Base-by-base conservation (phyloP, 2,888 invertebrate species). In the Microplitis manilae region DNA sequence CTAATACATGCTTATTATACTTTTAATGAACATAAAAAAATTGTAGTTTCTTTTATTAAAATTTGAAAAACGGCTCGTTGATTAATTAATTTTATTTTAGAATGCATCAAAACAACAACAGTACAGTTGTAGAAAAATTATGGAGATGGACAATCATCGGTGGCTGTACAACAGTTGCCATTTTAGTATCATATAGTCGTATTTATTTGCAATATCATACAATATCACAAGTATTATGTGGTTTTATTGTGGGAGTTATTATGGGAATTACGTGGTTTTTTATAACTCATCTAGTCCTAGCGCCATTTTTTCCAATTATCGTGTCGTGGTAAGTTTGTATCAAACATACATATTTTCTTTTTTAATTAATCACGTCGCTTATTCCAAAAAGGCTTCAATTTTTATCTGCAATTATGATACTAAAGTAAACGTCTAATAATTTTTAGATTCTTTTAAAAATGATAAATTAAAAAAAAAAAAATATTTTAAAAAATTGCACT, bases 131-230 rank as follows among this genome's bases (percentile, higher is more conserved):
- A 87, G 95, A 95, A 86, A 94, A 93, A 84, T 90, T 95, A 82
- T 95, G 95, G 93, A 92, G 94, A 87, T 91, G 93, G 81, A 90
- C 93, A 70, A 93, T 94, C 83, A 92, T 94, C 73, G 91, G 92
- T 61, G 91, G 92, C 67, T 94, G 94, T 83, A 87, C 94, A 80
- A 84, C 90, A 59, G 88, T 93, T 84, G 92, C 94, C 15, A 81
- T 92, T 70, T 90, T 94, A 81, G 94, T 95, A 72, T 93, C 94
- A 86, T 90, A 93, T 86, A 94, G 92, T 87, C 93, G 97, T 87
- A 94, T 97, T 78, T 97, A 97, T 90, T 92, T 97, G 79, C 94
- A 95, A 86, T 97, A 98, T 89, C 97, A 97, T 90, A 95, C 96
- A 62, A 91, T 93, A 84, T 91, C 92, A 61, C 97, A 97, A 91